Base-by-base conservation (phyloP, 1,140 invertebrate species). In the Apocrypta bakeri region DNA sequence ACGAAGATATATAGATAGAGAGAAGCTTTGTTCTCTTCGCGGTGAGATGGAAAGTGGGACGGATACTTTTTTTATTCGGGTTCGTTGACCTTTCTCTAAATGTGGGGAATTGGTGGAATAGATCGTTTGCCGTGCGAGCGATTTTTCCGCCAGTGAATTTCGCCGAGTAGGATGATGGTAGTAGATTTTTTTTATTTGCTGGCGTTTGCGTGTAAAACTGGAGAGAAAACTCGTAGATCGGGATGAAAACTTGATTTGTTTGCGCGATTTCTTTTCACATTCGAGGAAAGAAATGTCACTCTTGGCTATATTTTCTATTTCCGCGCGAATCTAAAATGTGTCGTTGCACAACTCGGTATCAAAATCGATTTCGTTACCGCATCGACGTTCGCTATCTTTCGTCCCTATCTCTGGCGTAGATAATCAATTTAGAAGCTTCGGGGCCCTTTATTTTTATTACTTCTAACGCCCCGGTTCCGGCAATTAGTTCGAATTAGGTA, bases 401-500 rank as follows among this genome's bases (percentile, higher is more conserved):
- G 3, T 37, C 33, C 9, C 33, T 37, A 4, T 37, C 33, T 37
- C 33, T 40, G n/a, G n/a, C n/a, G n/a, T n/a, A n/a, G n/a, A n/a
- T n/a, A n/a, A 74, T 74, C 72, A 74, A 74, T 74, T 74, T 48
- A 74, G 40, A 78, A 17, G 42, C 42, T 0, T 4, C 17, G 14
- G 17, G 21, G 48, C 48, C 48, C 48, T 56, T 56, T 17, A 7
- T 17, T 56, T 21, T 21, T 27, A 61, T 64, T 80, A 17, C 37
- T 64, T 63, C 64, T 63, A 73, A 73, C 48, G 24, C 29, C 17
- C 12, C 29, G 42, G 42, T 79, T 79, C 71, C 42, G 37, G 56
- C 7, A 3, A 48, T 80, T 80, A 33, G 29, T 25, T 40, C 71
- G 31, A 73, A 73, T 80, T 25, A 63, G 31, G 40, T 73, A 61